Percentiles rank a stretch among this genome's conserved stretches.
These are phyloP conservation scores for Mastigias papua DNA, from an alignment of 30 jellyfish, hydroid and myxozoan genomes.

Conservation along the genomic window DNA sequence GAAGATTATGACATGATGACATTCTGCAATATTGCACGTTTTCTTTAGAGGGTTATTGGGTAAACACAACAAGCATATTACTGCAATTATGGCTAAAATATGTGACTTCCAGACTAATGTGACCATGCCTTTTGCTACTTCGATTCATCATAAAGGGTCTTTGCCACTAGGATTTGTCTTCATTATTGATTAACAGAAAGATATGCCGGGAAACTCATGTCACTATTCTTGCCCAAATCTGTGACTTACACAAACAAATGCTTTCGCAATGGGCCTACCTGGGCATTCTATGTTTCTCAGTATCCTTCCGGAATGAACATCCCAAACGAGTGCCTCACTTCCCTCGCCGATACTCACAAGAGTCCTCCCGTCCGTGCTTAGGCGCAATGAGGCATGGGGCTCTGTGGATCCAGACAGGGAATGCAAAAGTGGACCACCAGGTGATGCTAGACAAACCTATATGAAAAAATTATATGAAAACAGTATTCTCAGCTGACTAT, in stretches of 20 bases:
- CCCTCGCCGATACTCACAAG: constrained; percentile 68
- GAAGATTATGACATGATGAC: too few relatives aligned
- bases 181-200: too few relatives aligned
- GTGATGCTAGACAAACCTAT: constrained; percentile 74
- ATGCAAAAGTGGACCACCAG: constrained; percentile 83
- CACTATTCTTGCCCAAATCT: neutral
- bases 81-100: too few relatives aligned
- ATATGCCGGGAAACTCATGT: too few relatives aligned
- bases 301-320: constrained; percentile 60
- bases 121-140: too few relatives aligned
- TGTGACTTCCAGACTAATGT: too few relatives aligned
- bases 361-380: constrained; percentile 52
- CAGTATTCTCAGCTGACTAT: neutral
- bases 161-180: too few relatives aligned
- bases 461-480: neutral
- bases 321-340: constrained; percentile 72
- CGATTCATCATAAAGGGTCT: too few relatives aligned
- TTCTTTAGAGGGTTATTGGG: too few relatives aligned
- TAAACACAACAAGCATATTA: too few relatives aligned
- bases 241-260: neutral
- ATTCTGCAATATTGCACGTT: too few relatives aligned
- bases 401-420: constrained; percentile 77
- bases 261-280: constrained; percentile 37
- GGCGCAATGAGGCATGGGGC: constrained; percentile 39
- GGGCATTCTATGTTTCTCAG: constrained; percentile 58